Evolutionary conservation across 2,797 vertebrate genomes (phyloP).

Genomic region (Labeo calbasu): DNA sequence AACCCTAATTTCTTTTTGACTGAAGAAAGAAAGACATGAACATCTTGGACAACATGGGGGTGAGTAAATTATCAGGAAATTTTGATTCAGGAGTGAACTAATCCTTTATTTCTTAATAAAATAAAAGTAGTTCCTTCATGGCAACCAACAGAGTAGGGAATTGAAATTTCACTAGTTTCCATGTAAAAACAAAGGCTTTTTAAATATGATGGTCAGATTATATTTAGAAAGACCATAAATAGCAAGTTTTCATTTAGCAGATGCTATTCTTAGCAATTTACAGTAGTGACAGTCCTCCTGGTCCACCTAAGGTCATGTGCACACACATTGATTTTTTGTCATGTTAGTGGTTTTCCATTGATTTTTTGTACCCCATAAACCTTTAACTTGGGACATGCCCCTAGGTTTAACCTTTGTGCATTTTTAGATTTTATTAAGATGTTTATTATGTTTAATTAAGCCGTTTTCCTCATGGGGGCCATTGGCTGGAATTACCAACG

Average conservation of each 20-base stretch:
- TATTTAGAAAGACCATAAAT: neutral
- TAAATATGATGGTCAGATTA: neutral
- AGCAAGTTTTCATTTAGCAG: neutral
- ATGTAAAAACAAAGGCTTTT: neutral
- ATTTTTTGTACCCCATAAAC: neutral
- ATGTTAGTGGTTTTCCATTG: neutral
- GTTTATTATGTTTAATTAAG: neutral
- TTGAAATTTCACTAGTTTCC: neutral
- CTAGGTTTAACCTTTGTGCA: neutral
- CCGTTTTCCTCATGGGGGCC: neutral
- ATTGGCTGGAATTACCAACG: neutral
- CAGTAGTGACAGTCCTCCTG: neutral
- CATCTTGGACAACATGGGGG: no score
- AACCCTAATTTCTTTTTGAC: no score
- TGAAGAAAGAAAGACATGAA: no score
- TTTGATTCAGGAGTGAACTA: no score
- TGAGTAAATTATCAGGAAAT: no score
- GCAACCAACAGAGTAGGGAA: neutral
- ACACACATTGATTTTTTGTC: neutral
- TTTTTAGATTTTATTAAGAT: slow-evolving; percentile 4
- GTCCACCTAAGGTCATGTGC: neutral
- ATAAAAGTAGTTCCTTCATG: neutral
- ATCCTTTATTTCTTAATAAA: no score
- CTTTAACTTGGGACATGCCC: neutral
- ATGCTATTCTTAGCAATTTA: neutral